A percentile compares a stretch with the other conserved stretches of the same genome.
phyloP scores from a whole-genome alignment of 2,113 vertebrate genomes.

The Marmota monax region DNA sequence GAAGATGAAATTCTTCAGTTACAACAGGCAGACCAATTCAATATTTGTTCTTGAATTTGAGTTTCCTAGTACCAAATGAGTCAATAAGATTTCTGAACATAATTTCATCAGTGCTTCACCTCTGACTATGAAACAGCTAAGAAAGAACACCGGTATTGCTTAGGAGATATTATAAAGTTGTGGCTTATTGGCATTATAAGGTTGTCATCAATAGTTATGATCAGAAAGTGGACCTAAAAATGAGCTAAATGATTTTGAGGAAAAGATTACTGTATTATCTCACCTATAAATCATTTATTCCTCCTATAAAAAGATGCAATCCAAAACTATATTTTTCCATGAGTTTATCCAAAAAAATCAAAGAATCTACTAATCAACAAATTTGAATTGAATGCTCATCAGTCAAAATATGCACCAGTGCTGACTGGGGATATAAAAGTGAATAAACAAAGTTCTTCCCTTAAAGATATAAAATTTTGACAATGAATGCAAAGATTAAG shows the following conservation, averaged over 20 bases:
- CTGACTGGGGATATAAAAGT: background rate
- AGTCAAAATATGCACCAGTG: background rate
- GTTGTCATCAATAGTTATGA: background rate
- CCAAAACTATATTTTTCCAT: background rate
- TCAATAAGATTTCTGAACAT: background rate
- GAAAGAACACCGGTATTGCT: background rate
- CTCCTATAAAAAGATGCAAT: background rate
- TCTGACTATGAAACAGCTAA: background rate
- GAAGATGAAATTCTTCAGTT: background rate
- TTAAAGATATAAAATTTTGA: background rate
- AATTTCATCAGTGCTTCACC: background rate
- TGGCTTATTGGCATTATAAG: background rate
- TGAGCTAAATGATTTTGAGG: background rate
- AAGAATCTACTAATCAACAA: background rate
- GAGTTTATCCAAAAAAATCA: background rate
- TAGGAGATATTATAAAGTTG: background rate
- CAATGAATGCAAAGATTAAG: background rate
- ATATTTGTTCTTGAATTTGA: conserved; percentile 11
- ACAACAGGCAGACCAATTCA: background rate
- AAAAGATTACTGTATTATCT: background rate
- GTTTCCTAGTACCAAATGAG: background rate
- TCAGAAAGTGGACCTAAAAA: background rate
- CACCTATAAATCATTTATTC: background rate
- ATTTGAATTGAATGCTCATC: background rate
- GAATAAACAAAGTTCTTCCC: background rate